These are phyloP conservation scores for Plutella xylostella DNA, from an alignment of 2,888 invertebrate species.

Conservation along the genomic window DNA sequence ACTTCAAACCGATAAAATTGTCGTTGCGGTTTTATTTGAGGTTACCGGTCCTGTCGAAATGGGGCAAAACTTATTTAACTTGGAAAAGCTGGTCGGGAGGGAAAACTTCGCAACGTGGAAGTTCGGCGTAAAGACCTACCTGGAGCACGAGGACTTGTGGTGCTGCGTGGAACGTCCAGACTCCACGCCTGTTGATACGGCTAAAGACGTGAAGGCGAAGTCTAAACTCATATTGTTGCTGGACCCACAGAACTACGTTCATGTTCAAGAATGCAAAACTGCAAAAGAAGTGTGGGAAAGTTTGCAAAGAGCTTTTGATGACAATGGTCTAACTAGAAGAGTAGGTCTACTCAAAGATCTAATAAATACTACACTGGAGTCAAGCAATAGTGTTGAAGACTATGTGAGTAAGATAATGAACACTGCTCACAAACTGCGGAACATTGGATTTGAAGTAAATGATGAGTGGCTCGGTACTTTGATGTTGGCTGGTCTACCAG, in stretches of 20 bases:
- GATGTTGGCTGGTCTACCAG: slow-evolving; percentile 16
- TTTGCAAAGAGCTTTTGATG: slow-evolving; percentile 11
- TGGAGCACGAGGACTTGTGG: slow-evolving; percentile 21
- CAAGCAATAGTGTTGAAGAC: slow-evolving; percentile 10
- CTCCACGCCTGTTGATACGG: background rate
- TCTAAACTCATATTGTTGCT: slow-evolving; percentile 6
- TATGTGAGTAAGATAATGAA: slow-evolving; percentile 18
- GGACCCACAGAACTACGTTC: slow-evolving; percentile 5
- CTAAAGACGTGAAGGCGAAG: slow-evolving; percentile 1
- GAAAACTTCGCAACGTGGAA: slow-evolving; percentile 20
- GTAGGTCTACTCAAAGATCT: slow-evolving; percentile 13
- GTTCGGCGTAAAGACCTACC: slow-evolving; percentile 18
- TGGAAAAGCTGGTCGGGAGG: too few relatives aligned
- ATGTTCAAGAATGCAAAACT: slow-evolving; percentile 2
- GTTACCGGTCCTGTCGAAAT: too few relatives aligned
- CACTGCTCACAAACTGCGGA: slow-evolving; percentile 16
- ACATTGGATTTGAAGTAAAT: slow-evolving; percentile 15
- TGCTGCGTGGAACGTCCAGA: slow-evolving; percentile 8
- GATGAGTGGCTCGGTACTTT: slow-evolving; percentile 19
- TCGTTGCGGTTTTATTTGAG: too few relatives aligned
- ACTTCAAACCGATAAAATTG: too few relatives aligned
- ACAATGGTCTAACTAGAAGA: slow-evolving; percentile 12
- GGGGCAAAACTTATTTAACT: too few relatives aligned
- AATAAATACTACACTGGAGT: slow-evolving; percentile 14
- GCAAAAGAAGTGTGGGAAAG: slow-evolving; percentile 9